These are phyloP conservation scores for Luehdorfia chinensis DNA, from an alignment of 1,140 invertebrate genomes.

Conservation along the genomic window DNA sequence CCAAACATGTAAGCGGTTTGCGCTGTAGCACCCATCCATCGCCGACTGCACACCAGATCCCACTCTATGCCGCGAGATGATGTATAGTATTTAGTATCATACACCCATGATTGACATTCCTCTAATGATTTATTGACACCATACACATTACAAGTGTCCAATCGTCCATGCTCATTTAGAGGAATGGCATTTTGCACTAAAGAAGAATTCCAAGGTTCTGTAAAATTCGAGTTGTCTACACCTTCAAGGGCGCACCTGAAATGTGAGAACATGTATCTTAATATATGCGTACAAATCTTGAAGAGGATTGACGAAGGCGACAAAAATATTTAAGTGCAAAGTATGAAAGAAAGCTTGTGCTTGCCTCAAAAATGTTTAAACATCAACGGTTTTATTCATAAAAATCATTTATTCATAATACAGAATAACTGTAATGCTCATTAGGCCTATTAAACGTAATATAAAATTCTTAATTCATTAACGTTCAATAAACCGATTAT, in stretches of 20 bases:
- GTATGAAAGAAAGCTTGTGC: slow-evolving; percentile 15
- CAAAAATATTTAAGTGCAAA: slow-evolving; percentile 14
- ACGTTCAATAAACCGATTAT: too few relatives aligned
- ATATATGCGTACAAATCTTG: background rate
- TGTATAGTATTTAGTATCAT: slow-evolving; percentile 83
- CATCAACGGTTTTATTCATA: too few relatives aligned
- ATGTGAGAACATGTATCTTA: slow-evolving; percentile 25
- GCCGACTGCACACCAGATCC: slow-evolving; percentile 88
- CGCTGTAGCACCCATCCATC: slow-evolving; percentile 88
- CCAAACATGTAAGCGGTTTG: slow-evolving; percentile 93
- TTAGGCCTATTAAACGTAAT: too few relatives aligned
- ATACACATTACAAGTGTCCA: slow-evolving; percentile 79
- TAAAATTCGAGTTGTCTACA: slow-evolving; percentile 50
- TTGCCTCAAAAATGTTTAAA: background rate
- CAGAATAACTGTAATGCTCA: too few relatives aligned
- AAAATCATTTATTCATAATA: too few relatives aligned
- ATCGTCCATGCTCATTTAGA: slow-evolving; percentile 63
- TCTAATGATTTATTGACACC: slow-evolving; percentile 66
- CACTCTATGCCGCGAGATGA: slow-evolving; percentile 87
- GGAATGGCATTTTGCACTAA: slow-evolving; percentile 74
- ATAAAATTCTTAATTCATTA: too few relatives aligned
- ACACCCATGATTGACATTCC: slow-evolving; percentile 81
- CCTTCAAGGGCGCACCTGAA: slow-evolving; percentile 59
- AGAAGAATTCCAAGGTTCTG: slow-evolving; percentile 72
- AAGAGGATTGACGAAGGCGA: background rate